These are phyloP conservation scores for Torymus texanus DNA, from an alignment of 2,888 invertebrate genomes.

Conservation along the genomic window DNA sequence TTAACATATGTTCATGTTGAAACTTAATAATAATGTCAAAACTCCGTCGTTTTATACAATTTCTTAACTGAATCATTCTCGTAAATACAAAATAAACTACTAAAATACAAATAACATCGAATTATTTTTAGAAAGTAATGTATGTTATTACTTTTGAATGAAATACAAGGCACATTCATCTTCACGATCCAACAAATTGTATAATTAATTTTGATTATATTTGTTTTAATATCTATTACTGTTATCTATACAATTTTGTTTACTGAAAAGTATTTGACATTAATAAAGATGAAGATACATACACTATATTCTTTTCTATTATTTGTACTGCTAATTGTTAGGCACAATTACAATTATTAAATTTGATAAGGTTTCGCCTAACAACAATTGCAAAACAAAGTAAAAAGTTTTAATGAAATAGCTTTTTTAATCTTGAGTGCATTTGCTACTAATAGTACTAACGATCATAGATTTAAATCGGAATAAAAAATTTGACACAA, in stretches of 20 bases:
- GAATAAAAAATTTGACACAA: conserved; percentile 40
- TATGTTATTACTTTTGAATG: conserved; percentile 14
- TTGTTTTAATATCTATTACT: background rate
- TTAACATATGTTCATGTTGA: background rate
- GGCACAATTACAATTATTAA: conserved; percentile 39
- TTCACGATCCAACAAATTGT: conserved; percentile 27
- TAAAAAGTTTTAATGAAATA: background rate
- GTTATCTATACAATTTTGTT: conserved; percentile 19
- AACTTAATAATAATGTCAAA: conserved; percentile 26
- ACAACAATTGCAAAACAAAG: no score
- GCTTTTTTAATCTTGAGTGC: background rate
- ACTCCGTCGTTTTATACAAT: conserved; percentile 16
- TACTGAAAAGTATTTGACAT: background rate
- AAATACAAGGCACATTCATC: conserved; percentile 49
- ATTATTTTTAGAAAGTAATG: background rate
- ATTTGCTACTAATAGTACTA: background rate
- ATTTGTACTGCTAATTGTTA: conserved; percentile 43
- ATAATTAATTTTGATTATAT: conserved; percentile 19
- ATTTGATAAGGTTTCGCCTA: conserved; percentile 10
- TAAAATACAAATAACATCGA: conserved; percentile 5
- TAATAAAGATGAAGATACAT: conserved; percentile 16
- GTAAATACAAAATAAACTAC: conserved; percentile 11
- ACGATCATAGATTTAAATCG: conserved; percentile 6
- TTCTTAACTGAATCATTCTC: conserved; percentile 9
- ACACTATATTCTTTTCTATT: conserved; percentile 10